phyloP scores from a whole-genome alignment of 2,113 vertebrate species.

The Lota lota region DNA sequence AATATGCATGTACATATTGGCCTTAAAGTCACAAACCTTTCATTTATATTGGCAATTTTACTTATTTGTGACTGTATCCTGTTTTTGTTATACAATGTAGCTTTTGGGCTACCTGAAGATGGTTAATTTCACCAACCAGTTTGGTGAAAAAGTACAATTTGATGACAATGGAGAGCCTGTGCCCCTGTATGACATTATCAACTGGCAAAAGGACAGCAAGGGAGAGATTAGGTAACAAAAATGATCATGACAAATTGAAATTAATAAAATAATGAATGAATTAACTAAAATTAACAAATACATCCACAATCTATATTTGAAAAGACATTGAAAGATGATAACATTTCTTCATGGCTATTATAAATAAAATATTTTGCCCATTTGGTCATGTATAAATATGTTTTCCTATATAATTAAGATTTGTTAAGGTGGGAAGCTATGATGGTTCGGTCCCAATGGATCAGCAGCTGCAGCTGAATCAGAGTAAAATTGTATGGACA shows the following conservation, averaged over 20 bases:
- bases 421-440: conserved; percentile 70
- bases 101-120: conserved; percentile 64
- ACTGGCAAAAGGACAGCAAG: conserved; percentile 69
- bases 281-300: too few relatives aligned
- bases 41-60: background rate
- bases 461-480: conserved; percentile 59
- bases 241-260: background rate
- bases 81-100: conserved; percentile 36
- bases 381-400: background rate
- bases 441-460: conserved; percentile 64
- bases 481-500: conserved; percentile 63
- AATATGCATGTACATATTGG: background rate
- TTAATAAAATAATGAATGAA: background rate
- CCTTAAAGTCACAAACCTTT: background rate
- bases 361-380: background rate
- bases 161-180: conserved; percentile 73
- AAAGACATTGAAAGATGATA: too few relatives aligned
- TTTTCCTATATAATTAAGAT: conserved; percentile 11
- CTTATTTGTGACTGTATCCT: background rate
- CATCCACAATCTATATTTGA: too few relatives aligned
- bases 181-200: conserved; percentile 75
- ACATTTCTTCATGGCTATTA: background rate
- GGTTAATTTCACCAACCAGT: conserved; percentile 71
- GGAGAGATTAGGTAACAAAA: conserved; percentile 50
- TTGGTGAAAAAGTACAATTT: conserved; percentile 70